These are phyloP conservation scores for Kryptolebias marmoratus DNA, from an alignment of 2,113 vertebrate genomes.

Conservation along the genomic window DNA sequence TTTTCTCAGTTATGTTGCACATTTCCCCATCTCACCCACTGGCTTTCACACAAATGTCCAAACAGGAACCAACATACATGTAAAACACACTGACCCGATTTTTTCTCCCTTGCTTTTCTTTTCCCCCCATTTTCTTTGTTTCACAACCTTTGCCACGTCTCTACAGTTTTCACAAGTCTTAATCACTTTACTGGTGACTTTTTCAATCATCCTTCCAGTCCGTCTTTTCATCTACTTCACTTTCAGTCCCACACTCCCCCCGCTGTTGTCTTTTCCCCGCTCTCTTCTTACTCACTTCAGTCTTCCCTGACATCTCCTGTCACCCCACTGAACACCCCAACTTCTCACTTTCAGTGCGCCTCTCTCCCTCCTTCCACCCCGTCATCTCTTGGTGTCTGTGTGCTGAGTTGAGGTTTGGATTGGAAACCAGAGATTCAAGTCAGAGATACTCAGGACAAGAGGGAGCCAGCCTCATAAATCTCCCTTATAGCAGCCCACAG, in stretches of 20 bases:
- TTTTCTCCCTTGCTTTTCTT: neutral
- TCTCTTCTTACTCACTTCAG: slow-evolving; percentile 46
- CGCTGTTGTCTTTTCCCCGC: slow-evolving; percentile 8
- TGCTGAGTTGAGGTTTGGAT: slow-evolving; percentile 73
- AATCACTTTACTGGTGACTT: slow-evolving; percentile 30
- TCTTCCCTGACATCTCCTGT: slow-evolving; percentile 18
- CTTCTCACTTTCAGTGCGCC: slow-evolving; percentile 32
- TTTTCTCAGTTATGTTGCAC: slow-evolving; percentile 67
- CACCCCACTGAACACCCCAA: neutral
- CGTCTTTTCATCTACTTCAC: slow-evolving; percentile 47
- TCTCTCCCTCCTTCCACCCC: slow-evolving; percentile 34
- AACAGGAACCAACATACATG: neutral
- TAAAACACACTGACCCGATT: slow-evolving; percentile 6
- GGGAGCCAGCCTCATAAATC: slow-evolving; percentile 72
- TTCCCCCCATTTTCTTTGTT: slow-evolving; percentile 14
- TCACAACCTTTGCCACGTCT: slow-evolving; percentile 21
- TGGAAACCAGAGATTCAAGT: slow-evolving; percentile 72
- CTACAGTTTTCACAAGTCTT: slow-evolving; percentile 20
- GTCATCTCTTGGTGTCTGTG: slow-evolving; percentile 49
- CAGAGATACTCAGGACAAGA: slow-evolving; percentile 67
- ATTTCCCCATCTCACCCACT: slow-evolving; percentile 61
- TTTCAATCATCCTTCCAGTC: slow-evolving; percentile 55
- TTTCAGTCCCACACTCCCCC: slow-evolving; percentile 44
- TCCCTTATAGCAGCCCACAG: slow-evolving; percentile 52
- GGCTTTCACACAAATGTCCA: neutral